A percentile compares a stretch with the other conserved stretches of the same genome.
Conservation (phyloP, 2,113 vertebrate genomes). For the Myanophis thanlyinensis region DNA sequence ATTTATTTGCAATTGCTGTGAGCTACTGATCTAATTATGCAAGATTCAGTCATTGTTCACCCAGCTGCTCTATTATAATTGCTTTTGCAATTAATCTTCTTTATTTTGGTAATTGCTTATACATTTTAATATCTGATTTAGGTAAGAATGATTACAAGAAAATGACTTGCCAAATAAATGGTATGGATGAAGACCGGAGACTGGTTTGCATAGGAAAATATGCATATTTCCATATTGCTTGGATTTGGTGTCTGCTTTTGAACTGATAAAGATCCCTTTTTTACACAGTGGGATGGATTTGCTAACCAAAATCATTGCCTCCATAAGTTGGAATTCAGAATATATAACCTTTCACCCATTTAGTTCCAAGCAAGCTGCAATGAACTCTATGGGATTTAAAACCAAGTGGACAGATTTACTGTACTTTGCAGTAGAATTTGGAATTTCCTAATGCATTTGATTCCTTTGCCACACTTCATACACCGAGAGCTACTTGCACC, state of each 20-base stretch:
- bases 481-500: not conserved
- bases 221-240: not conserved
- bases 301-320: not conserved
- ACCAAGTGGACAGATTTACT: not conserved
- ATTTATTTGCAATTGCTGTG: not conserved
- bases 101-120: slow-evolving; percentile 19
- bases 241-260: not conserved
- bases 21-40: not conserved
- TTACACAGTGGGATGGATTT: not conserved
- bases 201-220: not conserved
- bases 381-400: not conserved
- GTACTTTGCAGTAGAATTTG: not conserved
- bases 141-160: not conserved
- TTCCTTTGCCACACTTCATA: not conserved
- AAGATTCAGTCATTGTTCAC: not conserved
- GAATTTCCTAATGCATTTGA: not conserved
- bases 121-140: slow-evolving; percentile 30
- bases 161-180: not conserved
- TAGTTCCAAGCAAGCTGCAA: not conserved
- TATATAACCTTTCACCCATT: not conserved
- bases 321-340: not conserved
- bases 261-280: not conserved
- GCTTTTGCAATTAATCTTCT: not conserved
- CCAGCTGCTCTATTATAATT: not conserved
- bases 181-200: not conserved